Conservation (phyloP, 2,797 vertebrate genomes). For the Allobates femoralis region DNA sequence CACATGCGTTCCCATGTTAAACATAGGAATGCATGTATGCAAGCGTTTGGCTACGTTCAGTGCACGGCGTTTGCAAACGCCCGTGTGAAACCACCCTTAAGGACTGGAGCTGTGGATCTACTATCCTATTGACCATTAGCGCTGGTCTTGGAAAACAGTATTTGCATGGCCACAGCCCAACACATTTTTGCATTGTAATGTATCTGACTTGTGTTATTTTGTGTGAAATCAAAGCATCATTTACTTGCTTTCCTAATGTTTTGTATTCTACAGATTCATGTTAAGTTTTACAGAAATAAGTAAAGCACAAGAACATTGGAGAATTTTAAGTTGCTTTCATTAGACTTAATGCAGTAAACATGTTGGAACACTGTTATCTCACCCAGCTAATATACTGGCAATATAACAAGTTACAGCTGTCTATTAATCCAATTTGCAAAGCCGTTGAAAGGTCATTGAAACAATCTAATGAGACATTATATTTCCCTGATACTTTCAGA, state of each 20-base stretch:
- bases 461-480: conserved; percentile 39
- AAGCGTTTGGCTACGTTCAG: too few species aligned
- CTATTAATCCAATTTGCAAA: conserved; percentile 44
- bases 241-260: background rate
- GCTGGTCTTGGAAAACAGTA: too few species aligned
- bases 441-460: conserved; percentile 44
- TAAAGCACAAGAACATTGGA: background rate
- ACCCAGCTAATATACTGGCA: conserved; percentile 33
- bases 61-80: too few species aligned
- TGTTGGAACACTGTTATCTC: conserved; percentile 21
- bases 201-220: background rate
- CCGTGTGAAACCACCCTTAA: too few species aligned
- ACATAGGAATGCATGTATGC: too few species aligned
- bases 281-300: background rate
- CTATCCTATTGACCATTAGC: background rate
- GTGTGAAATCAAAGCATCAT: background rate
- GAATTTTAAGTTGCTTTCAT: conserved; percentile 24
- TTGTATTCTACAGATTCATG: background rate
- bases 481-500: conserved; percentile 17
- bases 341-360: conserved; percentile 38
- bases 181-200: background rate
- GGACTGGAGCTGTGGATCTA: too few species aligned
- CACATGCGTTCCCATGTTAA: too few species aligned
- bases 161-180: background rate
- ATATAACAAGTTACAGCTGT: conserved; percentile 32